Conservation (phyloP, 1,140 invertebrate genomes). For the Anastrepha ludens region DNA sequence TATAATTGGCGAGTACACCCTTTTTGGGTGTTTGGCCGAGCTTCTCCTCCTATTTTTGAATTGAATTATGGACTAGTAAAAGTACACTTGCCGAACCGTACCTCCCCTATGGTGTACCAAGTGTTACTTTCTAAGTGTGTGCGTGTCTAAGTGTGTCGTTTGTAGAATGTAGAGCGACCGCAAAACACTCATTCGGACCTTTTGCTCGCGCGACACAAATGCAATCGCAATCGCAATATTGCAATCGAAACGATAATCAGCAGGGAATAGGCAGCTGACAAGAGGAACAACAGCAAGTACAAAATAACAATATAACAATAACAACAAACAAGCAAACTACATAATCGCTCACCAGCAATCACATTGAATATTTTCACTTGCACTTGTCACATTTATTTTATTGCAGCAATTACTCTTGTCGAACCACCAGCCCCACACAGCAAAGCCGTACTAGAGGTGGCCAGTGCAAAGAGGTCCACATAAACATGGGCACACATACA, state of each 20-base stretch:
- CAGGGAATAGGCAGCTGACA: constrained; percentile 42
- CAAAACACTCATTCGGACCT: too few species aligned
- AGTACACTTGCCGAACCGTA: too few species aligned
- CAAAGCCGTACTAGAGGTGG: not conserved
- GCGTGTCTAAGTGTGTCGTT: not conserved
- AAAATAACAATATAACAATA: not conserved
- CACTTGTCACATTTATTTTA: constrained; percentile 53
- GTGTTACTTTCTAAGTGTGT: not conserved
- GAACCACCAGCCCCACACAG: not conserved
- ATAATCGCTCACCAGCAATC: constrained; percentile 21
- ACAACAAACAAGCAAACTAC: not conserved
- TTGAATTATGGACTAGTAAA: too few species aligned
- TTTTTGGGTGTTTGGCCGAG: too few species aligned
- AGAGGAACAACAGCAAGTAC: constrained; percentile 13
- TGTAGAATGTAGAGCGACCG: not conserved
- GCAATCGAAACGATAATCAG: constrained; percentile 22
- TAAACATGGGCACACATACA: too few species aligned
- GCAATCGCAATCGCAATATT: not conserved
- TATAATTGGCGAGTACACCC: too few species aligned
- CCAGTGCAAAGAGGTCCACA: not conserved
- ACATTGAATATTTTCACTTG: constrained; percentile 52
- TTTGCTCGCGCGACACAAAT: not conserved
- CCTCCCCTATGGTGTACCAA: too few species aligned
- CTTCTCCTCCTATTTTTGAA: too few species aligned
- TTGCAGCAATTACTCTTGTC: constrained; percentile 51